These are phyloP conservation scores for Apoderus coryli DNA, from an alignment of 2,888 invertebrate genomes.

Conservation along the genomic window DNA sequence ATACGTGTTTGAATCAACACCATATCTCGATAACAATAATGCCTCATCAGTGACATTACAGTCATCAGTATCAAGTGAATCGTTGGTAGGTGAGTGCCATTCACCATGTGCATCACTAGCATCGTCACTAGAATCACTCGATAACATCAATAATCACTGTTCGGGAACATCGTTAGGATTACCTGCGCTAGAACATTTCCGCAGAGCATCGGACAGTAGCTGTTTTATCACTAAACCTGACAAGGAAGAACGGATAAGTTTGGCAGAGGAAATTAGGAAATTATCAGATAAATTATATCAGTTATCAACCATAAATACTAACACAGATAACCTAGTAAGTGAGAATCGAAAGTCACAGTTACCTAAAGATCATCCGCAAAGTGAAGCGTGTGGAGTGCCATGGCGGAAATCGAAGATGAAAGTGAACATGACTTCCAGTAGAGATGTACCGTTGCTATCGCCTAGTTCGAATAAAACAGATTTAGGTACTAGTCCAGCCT, in stretches of 20 bases:
- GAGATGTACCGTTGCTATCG: constrained; percentile 46
- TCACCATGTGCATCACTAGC: constrained; percentile 64
- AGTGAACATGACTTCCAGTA: constrained; percentile 46
- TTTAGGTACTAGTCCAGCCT: constrained; percentile 13
- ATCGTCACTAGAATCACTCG: constrained; percentile 48
- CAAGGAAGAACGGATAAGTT: constrained; percentile 48
- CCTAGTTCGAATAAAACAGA: constrained; percentile 19
- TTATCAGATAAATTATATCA: constrained; percentile 64
- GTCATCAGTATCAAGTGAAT: constrained; percentile 18
- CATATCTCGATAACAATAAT: too few species aligned
- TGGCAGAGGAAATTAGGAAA: constrained; percentile 73
- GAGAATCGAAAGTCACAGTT: constrained; percentile 6
- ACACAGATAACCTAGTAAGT: constrained; percentile 14
- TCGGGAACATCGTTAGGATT: constrained; percentile 12
- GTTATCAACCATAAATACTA: constrained; percentile 41
- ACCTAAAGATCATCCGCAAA: constrained; percentile 21
- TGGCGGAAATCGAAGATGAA: constrained; percentile 45
- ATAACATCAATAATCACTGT: constrained; percentile 29
- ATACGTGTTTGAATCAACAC: constrained; percentile 59
- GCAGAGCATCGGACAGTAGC: constrained; percentile 67
- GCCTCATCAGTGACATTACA: too few species aligned
- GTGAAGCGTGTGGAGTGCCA: constrained; percentile 23
- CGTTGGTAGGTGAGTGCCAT: constrained; percentile 58
- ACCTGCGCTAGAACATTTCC: constrained; percentile 21
- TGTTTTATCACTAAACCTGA: constrained; percentile 47